These are phyloP conservation scores for Megaceryle alcyon DNA, from an alignment of 2,797 vertebrate species.

Conservation along the genomic window DNA sequence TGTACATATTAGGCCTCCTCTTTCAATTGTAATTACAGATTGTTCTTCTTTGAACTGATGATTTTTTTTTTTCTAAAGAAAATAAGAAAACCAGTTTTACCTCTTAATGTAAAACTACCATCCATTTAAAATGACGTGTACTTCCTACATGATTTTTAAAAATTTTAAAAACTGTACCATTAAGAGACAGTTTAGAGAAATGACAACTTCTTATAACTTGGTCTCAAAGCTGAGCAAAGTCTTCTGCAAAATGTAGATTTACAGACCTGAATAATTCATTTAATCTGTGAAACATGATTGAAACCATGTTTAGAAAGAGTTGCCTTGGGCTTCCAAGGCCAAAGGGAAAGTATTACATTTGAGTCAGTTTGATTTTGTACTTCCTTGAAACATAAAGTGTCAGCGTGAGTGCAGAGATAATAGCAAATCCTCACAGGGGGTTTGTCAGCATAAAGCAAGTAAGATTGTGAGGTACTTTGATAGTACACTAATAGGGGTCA, in stretches of 20 bases:
- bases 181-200: conserved; percentile 37
- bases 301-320: conserved; percentile 65
- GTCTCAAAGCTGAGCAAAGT: conserved; percentile 47
- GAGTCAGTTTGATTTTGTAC: conserved; percentile 61
- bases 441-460: neutral
- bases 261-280: conserved; percentile 70
- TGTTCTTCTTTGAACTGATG: neutral
- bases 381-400: conserved; percentile 66
- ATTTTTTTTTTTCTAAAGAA: neutral
- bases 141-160: neutral
- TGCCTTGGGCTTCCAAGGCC: conserved; percentile 66
- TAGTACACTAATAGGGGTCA: conserved; percentile 44
- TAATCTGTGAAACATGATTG: conserved; percentile 67
- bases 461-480: conserved; percentile 28
- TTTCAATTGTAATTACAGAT: neutral
- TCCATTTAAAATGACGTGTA: neutral
- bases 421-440: neutral
- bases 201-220: conserved; percentile 38
- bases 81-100: neutral
- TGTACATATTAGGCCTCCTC: neutral
- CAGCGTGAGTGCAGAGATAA: conserved; percentile 38
- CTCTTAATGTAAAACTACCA: neutral
- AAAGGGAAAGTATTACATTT: conserved; percentile 65
- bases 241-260: conserved; percentile 63
- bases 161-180: neutral